Evolutionary conservation across 2,888 invertebrate genomes (phyloP), one percentile per base, ranked within the genome.

Genomic region (Tinea pellionella): DNA sequence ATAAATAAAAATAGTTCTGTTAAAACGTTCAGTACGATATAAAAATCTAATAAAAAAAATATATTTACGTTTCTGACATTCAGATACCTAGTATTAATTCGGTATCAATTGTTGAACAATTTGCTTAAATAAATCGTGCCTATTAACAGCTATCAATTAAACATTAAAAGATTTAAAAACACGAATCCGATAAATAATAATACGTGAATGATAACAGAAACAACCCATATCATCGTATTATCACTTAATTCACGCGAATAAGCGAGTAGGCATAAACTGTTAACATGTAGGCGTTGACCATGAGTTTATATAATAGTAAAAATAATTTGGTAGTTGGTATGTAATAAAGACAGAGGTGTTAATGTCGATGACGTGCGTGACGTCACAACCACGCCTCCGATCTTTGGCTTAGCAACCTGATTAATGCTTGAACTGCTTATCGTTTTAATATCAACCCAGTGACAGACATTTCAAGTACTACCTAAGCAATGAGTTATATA

Each of bases 331-430:
- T n/a, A 37, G 3, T 6, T 24, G 6, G 37, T 37, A 37, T 37
- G 2, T 6, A 37, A 37, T 12, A 37, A 37, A 37, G 2, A 9
- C 9, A 12, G 37, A 37, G 37, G 2, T 37, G 37, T 37, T 37
- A 37, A 9, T n/a, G 9, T 37, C 2, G 37, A 37, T 42, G 62
- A 65, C 84, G 60, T 53, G 1, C 13, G 19, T 7, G 19, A 43
- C 61, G 83, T 83, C 78, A 81, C 65, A 67, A 72, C 78, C 85
- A 77, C 84, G 78, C 85, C 85, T 72, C 77, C 77, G 68, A 75
- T 75, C 77, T 70, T 76, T 68, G 75, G 67, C 70, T 65, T 67
- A 64, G 63, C 62, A 63, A 63, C 62, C 16, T 29, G 18, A 47
- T 47, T 37, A 4, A 42, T 42, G 19, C 19, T 29, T 7, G n/a